These are phyloP conservation scores for Drosophila aff. DNA, from an alignment of 1,140 invertebrate genomes.

Conservation along the genomic window DNA sequence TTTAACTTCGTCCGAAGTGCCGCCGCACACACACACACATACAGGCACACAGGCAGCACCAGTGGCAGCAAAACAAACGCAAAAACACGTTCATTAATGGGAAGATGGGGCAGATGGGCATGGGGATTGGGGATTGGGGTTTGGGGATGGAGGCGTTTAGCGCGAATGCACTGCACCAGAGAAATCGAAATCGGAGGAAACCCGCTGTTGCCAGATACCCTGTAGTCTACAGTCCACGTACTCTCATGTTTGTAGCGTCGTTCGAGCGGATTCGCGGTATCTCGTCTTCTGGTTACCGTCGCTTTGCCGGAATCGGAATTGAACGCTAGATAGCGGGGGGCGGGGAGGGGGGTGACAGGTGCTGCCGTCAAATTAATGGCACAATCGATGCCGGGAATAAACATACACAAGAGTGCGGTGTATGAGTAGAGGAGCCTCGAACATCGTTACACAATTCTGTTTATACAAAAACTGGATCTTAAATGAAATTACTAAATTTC, in stretches of 20 bases:
- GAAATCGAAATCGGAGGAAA: conserved; percentile 55
- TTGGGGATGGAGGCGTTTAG: conserved; percentile 17
- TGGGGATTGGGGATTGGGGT: not conserved
- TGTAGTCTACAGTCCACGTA: not conserved
- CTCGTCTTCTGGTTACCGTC: conserved; percentile 16
- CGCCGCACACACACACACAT: conserved; percentile 1
- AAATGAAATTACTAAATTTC: not conserved
- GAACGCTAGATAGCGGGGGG: not conserved
- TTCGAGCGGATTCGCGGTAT: conserved; percentile 18
- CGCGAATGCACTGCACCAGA: conserved; percentile 30
- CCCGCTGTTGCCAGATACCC: conserved; percentile 21
- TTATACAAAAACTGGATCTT: not conserved
- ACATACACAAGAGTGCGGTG: not conserved
- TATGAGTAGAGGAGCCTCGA: not conserved
- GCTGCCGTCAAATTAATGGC: not conserved
- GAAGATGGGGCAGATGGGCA: conserved; percentile 14
- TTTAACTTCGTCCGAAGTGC: conserved; percentile 73
- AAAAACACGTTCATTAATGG: conserved; percentile 51
- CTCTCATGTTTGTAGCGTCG: conserved; percentile 1
- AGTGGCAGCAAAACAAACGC: conserved; percentile 21
- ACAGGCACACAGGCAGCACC: too few relatives aligned
- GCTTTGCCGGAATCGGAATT: conserved; percentile 26
- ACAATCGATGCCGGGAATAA: conserved; percentile 12
- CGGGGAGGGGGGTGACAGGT: not conserved
- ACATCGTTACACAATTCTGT: not conserved